Evolutionary conservation across 2,113 vertebrate genomes (phyloP), one percentile per base, ranked within the genome.

Genomic region (Saguinus imperator): DNA sequence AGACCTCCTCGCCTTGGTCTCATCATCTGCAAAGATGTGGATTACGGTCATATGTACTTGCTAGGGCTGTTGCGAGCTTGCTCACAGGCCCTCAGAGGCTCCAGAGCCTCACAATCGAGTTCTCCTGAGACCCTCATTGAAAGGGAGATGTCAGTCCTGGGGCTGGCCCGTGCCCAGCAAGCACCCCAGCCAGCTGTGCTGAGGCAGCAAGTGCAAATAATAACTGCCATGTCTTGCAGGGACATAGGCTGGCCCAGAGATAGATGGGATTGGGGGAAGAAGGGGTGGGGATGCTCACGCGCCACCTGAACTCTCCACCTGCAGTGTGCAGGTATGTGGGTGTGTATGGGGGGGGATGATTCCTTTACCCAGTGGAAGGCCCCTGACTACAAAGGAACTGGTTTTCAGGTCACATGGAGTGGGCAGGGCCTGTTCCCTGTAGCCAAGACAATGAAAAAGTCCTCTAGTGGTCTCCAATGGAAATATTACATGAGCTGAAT

Each of bases 151-250:
- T 95, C 68, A 55, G 79, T 43, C 68, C 50, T 7, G 25, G 58
- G 76, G 23, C 91, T 91, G 95, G 76, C 55, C n/a, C n/a, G 8
- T 21, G 58, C 70, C 68, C 80, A 91, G 81, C 37, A n/a, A 75
- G 82, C 72, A 21, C 80, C 73, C 17, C 72, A 87, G 75, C 75
- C 80, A 93, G 94, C 87, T 84, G 55, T 89, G 58, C 37, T 2
- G 77, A 94, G 66, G 52, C 57, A 25, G 77, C 2, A 2, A 73
- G 77, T 58, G 73, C 97, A 95, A 97, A 98, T 97, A 97, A 97
- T 94, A 96, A 82, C 64, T 17, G 29, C 66, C 87, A 83, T 14
- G 1, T 80, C 92, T 75, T n/a, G 23, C 64, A 95, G 95, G 92
- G 73, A 85, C 37, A 7, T 0, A 12, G 82, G 43, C 68, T 48